phyloP scores from a whole-genome alignment of 2,888 invertebrate species.

The Muscina levida region DNA sequence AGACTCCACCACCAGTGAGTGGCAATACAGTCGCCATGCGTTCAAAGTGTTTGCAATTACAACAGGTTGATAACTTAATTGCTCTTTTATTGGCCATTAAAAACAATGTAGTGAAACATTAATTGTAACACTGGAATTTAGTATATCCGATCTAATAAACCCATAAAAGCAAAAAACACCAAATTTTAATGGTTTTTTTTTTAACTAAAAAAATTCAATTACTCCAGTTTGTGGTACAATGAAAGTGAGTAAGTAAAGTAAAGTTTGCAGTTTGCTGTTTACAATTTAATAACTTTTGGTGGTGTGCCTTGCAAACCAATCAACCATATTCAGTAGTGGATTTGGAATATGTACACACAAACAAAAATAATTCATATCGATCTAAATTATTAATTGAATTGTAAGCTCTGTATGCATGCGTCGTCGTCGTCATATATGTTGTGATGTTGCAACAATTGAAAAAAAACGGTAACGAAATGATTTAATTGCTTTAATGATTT shows the following conservation, averaged over 20 bases:
- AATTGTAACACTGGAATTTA: neutral
- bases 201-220: slow-evolving; percentile 41
- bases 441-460: slow-evolving; percentile 1
- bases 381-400: slow-evolving; percentile 52
- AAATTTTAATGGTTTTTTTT: slow-evolving; percentile 16
- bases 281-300: too few species aligned
- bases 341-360: too few species aligned
- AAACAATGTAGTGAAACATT: slow-evolving; percentile 16
- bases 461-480: neutral
- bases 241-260: neutral
- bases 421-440: neutral
- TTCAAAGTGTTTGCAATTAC: slow-evolving; percentile 44
- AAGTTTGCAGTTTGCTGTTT: too few species aligned
- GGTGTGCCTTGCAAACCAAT: too few species aligned
- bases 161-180: neutral
- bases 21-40: neutral
- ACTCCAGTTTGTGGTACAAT: neutral
- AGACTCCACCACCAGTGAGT: too few species aligned
- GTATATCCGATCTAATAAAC: neutral
- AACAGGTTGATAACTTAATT: slow-evolving; percentile 53
- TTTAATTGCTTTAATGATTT: slow-evolving; percentile 57
- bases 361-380: slow-evolving; percentile 10
- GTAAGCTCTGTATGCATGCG: slow-evolving; percentile 38
- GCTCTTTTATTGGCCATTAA: slow-evolving; percentile 22
- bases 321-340: too few species aligned